Percentiles rank a stretch among this genome's conserved stretches.
Conservation (phyloP, 2,888 invertebrate species). For the Ethmia dodecea region DNA sequence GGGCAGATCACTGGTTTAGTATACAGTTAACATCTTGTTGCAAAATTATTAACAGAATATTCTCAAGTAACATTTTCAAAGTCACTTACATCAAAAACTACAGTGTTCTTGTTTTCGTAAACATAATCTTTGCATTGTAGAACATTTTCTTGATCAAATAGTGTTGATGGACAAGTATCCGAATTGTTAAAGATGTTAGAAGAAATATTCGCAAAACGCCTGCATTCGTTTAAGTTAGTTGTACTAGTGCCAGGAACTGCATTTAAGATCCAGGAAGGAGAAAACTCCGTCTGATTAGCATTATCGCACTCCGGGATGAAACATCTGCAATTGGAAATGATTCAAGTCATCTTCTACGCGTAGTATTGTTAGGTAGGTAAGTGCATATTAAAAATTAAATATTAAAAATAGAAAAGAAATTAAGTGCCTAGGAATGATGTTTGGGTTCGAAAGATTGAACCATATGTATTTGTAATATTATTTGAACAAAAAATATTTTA, state of each 20-base stretch:
- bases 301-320: slow-evolving; percentile 51
- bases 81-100: slow-evolving; percentile 16
- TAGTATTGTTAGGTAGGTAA: too few relatives aligned
- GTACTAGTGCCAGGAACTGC: slow-evolving; percentile 35
- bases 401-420: too few relatives aligned
- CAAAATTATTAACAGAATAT: too few relatives aligned
- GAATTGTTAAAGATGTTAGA: background rate
- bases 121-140: slow-evolving; percentile 11
- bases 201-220: slow-evolving; percentile 4
- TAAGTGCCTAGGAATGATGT: too few relatives aligned
- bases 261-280: slow-evolving; percentile 39
- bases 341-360: too few relatives aligned
- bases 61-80: too few relatives aligned
- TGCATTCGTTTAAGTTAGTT: slow-evolving; percentile 5
- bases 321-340: slow-evolving; percentile 43
- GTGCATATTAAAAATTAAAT: too few relatives aligned
- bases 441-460: too few relatives aligned
- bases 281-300: slow-evolving; percentile 22
- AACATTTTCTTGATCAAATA: slow-evolving; percentile 4
- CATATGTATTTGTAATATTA: too few relatives aligned
- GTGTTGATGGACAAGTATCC: slow-evolving; percentile 4
- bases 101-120: slow-evolving; percentile 11
- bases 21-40: too few relatives aligned
- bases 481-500: too few relatives aligned
- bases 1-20: too few relatives aligned